Percentiles rank a stretch among this genome's conserved stretches.
These are phyloP conservation scores for Drosophila navojoa DNA, from an alignment of 1,140 invertebrate genomes.

Conservation along the genomic window DNA sequence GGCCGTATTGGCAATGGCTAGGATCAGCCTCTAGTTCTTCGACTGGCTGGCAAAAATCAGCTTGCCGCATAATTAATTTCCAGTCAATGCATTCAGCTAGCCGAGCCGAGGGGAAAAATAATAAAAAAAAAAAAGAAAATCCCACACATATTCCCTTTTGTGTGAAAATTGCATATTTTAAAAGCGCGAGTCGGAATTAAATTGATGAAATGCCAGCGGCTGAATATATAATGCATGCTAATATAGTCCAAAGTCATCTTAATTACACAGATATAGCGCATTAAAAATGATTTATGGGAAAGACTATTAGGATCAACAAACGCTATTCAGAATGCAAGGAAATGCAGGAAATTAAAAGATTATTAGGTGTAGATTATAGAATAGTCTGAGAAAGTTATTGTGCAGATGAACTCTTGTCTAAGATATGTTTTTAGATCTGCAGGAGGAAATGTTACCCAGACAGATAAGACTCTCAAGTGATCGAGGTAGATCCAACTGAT, in stretches of 20 bases:
- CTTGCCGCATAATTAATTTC: conserved; percentile 52
- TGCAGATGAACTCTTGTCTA: no score
- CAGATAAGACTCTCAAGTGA: no score
- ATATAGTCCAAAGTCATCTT: conserved; percentile 7
- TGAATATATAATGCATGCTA: conserved; percentile 15
- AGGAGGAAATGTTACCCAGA: no score
- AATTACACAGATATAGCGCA: background rate
- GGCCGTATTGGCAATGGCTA: conserved; percentile 57
- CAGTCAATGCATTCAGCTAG: conserved; percentile 7
- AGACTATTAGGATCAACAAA: no score
- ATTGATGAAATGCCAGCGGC: conserved; percentile 35
- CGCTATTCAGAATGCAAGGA: no score
- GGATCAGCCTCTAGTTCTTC: conserved; percentile 15
- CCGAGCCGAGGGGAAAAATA: background rate
- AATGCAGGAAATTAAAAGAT: no score
- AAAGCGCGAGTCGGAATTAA: conserved; percentile 22
- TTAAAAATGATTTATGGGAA: background rate
- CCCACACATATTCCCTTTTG: conserved; percentile 7
- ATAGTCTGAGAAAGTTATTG: no score
- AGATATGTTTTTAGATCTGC: no score
- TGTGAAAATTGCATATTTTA: conserved; percentile 42
- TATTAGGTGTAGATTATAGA: no score
- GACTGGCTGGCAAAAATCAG: conserved; percentile 25
- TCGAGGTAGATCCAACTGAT: no score
- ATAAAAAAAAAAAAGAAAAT: background rate